Evolutionary conservation across 1,140 invertebrate species (phyloP).

Genomic region (Phocides pigmalion): DNA sequence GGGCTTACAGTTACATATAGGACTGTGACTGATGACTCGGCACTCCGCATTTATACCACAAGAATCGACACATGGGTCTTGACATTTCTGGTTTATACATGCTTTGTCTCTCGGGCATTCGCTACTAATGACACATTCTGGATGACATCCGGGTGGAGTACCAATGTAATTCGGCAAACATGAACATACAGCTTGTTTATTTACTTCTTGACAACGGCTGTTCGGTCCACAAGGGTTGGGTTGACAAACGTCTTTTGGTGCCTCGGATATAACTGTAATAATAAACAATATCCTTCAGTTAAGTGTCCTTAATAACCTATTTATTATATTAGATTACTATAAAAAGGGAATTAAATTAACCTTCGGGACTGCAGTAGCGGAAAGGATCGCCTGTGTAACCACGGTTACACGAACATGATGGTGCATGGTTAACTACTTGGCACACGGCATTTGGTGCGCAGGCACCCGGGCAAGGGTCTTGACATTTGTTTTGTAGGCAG

Average conservation of each 20-base stretch:
- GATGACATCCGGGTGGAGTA: slow-evolving; percentile 85
- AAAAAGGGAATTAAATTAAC: slow-evolving; percentile 76
- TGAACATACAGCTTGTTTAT: slow-evolving; percentile 85
- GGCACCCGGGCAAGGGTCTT: slow-evolving; percentile 88
- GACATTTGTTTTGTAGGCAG: slow-evolving; percentile 88
- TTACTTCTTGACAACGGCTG: slow-evolving; percentile 85
- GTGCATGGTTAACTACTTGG: slow-evolving; percentile 89
- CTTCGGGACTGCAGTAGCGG: slow-evolving; percentile 84
- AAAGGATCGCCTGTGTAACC: slow-evolving; percentile 91
- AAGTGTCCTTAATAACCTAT: not conserved
- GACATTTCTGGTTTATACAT: slow-evolving; percentile 87
- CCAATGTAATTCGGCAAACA: slow-evolving; percentile 87
- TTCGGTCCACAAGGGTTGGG: slow-evolving; percentile 88
- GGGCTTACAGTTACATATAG: slow-evolving; percentile 88
- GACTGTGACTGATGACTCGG: slow-evolving; percentile 87
- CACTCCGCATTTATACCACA: slow-evolving; percentile 88
- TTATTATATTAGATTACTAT: not conserved
- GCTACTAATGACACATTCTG: slow-evolving; percentile 86
- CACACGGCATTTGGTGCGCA: slow-evolving; percentile 91
- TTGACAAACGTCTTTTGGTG: slow-evolving; percentile 83
- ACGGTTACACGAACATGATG: slow-evolving; percentile 88
- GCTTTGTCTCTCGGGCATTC: slow-evolving; percentile 87
- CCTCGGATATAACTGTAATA: slow-evolving; percentile 60
- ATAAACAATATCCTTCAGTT: not conserved
- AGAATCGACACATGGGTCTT: slow-evolving; percentile 86